These are phyloP conservation scores for Pandemis heparana DNA, from an alignment of 2,888 invertebrate genomes.

Conservation along the genomic window DNA sequence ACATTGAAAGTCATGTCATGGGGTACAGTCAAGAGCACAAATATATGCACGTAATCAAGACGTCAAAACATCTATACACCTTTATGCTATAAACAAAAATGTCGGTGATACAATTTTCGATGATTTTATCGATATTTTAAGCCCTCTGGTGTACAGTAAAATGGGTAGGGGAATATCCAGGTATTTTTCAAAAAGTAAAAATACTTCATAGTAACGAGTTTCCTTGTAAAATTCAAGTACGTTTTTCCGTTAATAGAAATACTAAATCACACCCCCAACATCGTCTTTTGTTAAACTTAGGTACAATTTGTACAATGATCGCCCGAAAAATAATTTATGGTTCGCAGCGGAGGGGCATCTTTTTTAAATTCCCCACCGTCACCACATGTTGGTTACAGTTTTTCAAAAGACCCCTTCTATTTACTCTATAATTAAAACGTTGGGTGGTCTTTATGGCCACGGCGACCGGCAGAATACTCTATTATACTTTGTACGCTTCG, in stretches of 20 bases:
- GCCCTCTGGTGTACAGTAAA: too few species aligned
- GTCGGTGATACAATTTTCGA: too few species aligned
- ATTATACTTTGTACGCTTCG: slow-evolving; percentile 50
- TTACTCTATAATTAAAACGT: slow-evolving; percentile 64
- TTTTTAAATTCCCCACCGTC: slow-evolving; percentile 44
- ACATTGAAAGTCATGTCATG: too few species aligned
- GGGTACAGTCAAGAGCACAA: too few species aligned
- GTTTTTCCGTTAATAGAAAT: slow-evolving; percentile 29
- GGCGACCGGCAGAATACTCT: slow-evolving; percentile 51
- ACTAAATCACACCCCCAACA: slow-evolving; percentile 33
- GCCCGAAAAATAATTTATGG: slow-evolving; percentile 41
- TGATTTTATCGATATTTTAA: too few species aligned
- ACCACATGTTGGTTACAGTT: slow-evolving; percentile 46
- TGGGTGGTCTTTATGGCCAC: slow-evolving; percentile 57
- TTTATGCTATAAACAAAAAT: too few species aligned
- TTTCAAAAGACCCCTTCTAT: slow-evolving; percentile 50
- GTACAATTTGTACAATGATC: slow-evolving; percentile 41
- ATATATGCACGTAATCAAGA: too few species aligned
- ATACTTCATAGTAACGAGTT: background rate
- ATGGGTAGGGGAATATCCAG: too few species aligned
- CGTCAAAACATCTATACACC: too few species aligned
- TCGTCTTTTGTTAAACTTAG: slow-evolving; percentile 36
- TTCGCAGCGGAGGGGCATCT: slow-evolving; percentile 34
- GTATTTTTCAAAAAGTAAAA: background rate
- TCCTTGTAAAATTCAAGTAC: slow-evolving; percentile 5